Evolutionary conservation across 2,113 vertebrate genomes (phyloP).

Genomic region (Hystrix cristata): DNA sequence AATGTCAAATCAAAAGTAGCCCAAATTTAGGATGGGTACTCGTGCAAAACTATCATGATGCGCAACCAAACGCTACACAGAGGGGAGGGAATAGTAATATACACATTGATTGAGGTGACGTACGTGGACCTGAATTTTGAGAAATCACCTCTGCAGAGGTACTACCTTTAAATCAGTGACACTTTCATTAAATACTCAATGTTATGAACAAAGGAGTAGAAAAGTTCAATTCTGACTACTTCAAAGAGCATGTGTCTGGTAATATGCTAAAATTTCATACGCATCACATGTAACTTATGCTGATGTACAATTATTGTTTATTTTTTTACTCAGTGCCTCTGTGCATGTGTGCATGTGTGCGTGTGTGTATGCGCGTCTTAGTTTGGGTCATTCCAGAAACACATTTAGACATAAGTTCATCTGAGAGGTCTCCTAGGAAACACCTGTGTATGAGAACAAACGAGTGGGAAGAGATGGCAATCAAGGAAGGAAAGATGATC

Average conservation of each 20-base stretch:
- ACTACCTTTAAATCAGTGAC: not conserved
- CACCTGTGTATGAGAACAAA: not conserved
- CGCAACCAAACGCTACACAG: not conserved
- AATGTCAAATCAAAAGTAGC: not conserved
- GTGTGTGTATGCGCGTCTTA: not conserved
- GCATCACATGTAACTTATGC: not conserved
- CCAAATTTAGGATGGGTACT: not conserved
- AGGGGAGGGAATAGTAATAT: not conserved
- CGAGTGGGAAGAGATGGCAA: not conserved
- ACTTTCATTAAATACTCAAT: not conserved
- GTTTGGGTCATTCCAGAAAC: not conserved
- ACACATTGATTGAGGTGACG: not conserved
- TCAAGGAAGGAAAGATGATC: not conserved
- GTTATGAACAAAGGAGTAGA: not conserved
- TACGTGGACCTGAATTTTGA: not conserved
- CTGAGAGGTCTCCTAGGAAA: not conserved
- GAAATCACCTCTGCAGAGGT: not conserved
- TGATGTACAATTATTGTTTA: not conserved
- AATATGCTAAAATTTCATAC: not conserved
- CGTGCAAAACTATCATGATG: not conserved
- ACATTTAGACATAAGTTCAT: not conserved
- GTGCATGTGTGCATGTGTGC: not conserved
- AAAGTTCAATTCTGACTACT: not conserved
- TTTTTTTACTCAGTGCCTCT: not conserved
- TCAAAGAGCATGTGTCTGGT: not conserved